Evolutionary conservation across 2,797 vertebrate species (phyloP).

Genomic region (Ataeniobius toweri): DNA sequence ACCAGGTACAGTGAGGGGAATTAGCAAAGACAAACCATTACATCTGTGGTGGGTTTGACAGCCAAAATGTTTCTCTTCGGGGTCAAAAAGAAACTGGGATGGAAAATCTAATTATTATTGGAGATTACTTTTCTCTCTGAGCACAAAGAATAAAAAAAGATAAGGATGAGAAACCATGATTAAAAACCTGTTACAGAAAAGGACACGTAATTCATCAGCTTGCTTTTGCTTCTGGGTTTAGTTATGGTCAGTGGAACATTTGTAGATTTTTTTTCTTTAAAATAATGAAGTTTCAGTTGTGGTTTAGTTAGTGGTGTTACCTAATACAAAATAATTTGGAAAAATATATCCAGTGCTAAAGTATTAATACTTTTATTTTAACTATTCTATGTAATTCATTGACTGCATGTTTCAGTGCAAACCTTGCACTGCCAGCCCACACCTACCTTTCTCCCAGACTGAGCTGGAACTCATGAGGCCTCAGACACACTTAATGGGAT

Average conservation of each 20-base stretch:
- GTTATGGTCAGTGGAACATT: constrained; percentile 39
- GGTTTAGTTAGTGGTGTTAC: neutral
- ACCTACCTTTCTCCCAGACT: constrained; percentile 62
- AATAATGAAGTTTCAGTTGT: constrained; percentile 9
- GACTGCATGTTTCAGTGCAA: constrained; percentile 27
- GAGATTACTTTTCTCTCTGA: constrained; percentile 49
- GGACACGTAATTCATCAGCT: constrained; percentile 54
- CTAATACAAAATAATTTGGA: constrained; percentile 7
- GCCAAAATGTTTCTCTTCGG: constrained; percentile 40
- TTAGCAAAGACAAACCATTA: constrained; percentile 61
- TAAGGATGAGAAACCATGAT: constrained; percentile 65
- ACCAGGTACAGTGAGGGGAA: constrained; percentile 49
- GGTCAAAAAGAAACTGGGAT: constrained; percentile 64
- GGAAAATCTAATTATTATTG: constrained; percentile 58
- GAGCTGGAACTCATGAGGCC: constrained; percentile 75
- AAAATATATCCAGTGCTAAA: constrained; percentile 5
- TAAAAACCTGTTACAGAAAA: constrained; percentile 51
- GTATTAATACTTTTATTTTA: constrained; percentile 9
- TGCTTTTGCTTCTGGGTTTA: constrained; percentile 44
- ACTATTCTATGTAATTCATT: constrained; percentile 16
- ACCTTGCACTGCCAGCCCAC: constrained; percentile 51
- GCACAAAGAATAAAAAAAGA: constrained; percentile 51
- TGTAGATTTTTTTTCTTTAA: constrained; percentile 14
- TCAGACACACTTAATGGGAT: constrained; percentile 86
- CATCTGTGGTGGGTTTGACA: constrained; percentile 22